These are phyloP conservation scores for Lasioglossum marginatum DNA, from an alignment of 2,888 invertebrate genomes.

Conservation along the genomic window DNA sequence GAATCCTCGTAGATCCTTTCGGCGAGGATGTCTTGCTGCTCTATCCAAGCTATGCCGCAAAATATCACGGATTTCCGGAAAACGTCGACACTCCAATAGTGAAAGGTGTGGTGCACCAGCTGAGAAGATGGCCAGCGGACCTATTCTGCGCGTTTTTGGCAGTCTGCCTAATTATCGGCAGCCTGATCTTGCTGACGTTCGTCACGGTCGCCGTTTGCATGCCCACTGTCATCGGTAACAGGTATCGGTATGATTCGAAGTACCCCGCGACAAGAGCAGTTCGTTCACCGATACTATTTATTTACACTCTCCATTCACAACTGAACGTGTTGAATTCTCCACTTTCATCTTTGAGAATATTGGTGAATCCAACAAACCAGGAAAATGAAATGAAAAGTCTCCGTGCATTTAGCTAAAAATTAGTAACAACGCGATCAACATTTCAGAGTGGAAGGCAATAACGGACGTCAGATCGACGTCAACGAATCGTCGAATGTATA, in stretches of 20 bases:
- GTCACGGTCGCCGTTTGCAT: constrained; percentile 65
- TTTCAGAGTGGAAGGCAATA: constrained; percentile 38
- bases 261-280: too few relatives aligned
- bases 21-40: constrained; percentile 56
- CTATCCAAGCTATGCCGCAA: constrained; percentile 12
- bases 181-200: constrained; percentile 68
- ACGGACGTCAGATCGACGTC: not conserved
- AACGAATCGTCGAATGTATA: constrained; percentile 69
- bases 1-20: constrained; percentile 29
- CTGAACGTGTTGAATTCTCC: not conserved
- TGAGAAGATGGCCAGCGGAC: constrained; percentile 76
- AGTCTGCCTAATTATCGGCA: constrained; percentile 68
- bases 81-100: constrained; percentile 61
- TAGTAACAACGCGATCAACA: not conserved
- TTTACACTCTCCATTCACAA: not conserved
- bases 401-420: not conserved
- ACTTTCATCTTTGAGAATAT: not conserved
- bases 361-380: not conserved
- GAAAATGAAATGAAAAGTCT: not conserved
- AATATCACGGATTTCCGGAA: constrained; percentile 18
- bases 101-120: constrained; percentile 70
- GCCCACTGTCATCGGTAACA: constrained; percentile 55
- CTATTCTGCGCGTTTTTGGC: constrained; percentile 71
- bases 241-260: constrained; percentile 61
- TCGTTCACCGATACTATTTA: not conserved